These are phyloP conservation scores for Conops quadrifasciatus DNA, from an alignment of 2,888 invertebrate species.

Conservation along the genomic window DNA sequence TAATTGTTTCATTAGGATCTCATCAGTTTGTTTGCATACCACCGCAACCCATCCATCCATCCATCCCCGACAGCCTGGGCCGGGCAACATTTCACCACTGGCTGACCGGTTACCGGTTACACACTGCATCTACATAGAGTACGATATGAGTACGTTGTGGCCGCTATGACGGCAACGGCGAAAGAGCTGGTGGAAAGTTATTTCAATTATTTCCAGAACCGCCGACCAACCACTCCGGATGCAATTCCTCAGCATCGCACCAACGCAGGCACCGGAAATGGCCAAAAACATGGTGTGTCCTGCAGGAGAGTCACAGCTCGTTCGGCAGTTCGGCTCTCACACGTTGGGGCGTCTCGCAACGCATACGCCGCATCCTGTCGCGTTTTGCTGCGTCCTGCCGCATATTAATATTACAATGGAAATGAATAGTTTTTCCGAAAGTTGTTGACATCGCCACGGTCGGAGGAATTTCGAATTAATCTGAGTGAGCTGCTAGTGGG, in stretches of 20 bases:
- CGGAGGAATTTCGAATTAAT: slow-evolving; percentile 60
- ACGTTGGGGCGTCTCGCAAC: not conserved
- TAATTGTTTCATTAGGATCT: too few relatives aligned
- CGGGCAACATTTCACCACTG: too few relatives aligned
- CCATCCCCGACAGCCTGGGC: too few relatives aligned
- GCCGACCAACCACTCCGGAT: slow-evolving; percentile 31
- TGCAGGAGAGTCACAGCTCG: slow-evolving; percentile 1
- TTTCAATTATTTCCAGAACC: slow-evolving; percentile 37
- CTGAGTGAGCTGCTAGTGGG: slow-evolving; percentile 31
- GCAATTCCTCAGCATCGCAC: slow-evolving; percentile 30
- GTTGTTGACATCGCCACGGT: slow-evolving; percentile 51
- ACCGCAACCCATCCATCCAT: too few relatives aligned
- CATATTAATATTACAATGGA: slow-evolving; percentile 37
- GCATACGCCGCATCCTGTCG: not conserved
- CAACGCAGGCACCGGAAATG: slow-evolving; percentile 28
- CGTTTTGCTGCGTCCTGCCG: not conserved
- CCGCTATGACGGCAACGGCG: not conserved
- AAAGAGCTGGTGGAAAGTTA: slow-evolving; percentile 29
- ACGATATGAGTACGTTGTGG: not conserved
- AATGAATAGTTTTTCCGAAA: slow-evolving; percentile 38
- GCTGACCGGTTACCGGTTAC: too few relatives aligned
- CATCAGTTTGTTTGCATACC: too few relatives aligned
- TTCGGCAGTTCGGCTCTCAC: not conserved
- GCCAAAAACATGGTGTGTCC: slow-evolving; percentile 26
- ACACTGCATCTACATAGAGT: too few relatives aligned